Base-by-base conservation (phyloP, 2,797 vertebrate species). In the Coregonus ussuriensis region DNA sequence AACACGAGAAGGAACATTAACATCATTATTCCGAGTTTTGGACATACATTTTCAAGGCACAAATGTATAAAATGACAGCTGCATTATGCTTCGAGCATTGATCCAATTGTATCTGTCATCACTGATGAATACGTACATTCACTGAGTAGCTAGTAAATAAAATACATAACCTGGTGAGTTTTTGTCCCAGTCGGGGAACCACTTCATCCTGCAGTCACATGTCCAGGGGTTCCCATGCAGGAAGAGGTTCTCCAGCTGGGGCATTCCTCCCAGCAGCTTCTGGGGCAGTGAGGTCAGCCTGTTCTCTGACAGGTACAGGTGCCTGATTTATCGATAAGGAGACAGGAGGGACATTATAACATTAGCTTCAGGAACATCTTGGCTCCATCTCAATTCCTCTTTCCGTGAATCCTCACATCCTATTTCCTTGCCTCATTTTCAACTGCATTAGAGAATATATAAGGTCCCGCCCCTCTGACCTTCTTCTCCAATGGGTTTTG, bases 151-250 rank as follows among this genome's bases (percentile, higher is more conserved):
- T 3, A 9, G 37, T 70, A 70, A 37, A 21, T 47, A 74, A 63
- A 21, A 62, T 3, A 59, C 21, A 87, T 89, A 79, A 98, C 97
- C 97, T 94, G 92, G 88, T 74, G 93, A 89, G 56, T 63, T 88
- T 82, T 90, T 86, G 59, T 87, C 87, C 97, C 97, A 98, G 70
- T 92, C 83, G 66, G 91, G 91, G 0, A 98, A 59, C 97, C 97
- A 96, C 35, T 77, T 87, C 86, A 98, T 90, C 51, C 51, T 84
- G 83, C 98, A 99, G 87, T 96, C 97, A 37, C 97, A 99, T n/a
- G 84, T 80, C 98, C 96, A 98, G 0, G 96, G 97, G 82, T 99
- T 99, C 0, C 95, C 96, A 7, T 98, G 96, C 78, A 99, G 94
- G 75, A 92, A 96, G 70, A 98, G 88, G 75, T 91, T 97, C 85